Percentiles rank a stretch among this genome's conserved stretches.
Conservation (phyloP, 2,888 invertebrate genomes). For the Trilocha varians region DNA sequence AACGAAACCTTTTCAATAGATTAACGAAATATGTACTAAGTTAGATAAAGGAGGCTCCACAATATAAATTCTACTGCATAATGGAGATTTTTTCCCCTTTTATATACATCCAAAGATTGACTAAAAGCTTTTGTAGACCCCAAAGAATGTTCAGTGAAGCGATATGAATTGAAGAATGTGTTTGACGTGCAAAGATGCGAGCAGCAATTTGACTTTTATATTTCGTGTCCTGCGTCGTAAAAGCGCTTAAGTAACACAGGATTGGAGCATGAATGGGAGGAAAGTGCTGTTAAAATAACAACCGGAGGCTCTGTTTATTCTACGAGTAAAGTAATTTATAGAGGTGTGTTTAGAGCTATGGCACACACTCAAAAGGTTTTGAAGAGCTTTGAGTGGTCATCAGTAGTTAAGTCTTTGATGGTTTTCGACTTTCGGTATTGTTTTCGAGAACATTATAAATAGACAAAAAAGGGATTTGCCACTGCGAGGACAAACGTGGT, state of each 20-base stretch:
- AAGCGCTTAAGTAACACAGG: not conserved
- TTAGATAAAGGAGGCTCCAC: not conserved
- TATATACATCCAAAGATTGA: conserved; percentile 5
- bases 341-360: not conserved
- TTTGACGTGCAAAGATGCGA: conserved; percentile 21
- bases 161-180: conserved; percentile 20
- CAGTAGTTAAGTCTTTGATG: too few relatives aligned
- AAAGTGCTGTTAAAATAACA: not conserved
- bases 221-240: conserved; percentile 1
- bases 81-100: conserved; percentile 1
- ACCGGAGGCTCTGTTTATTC: not conserved
- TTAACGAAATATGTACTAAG: not conserved
- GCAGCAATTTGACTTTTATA: conserved; percentile 23
- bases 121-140: conserved; percentile 27
- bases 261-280: not conserved
- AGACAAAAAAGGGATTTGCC: too few relatives aligned
- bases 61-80: conserved; percentile 2
- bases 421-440: too few relatives aligned
- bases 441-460: too few relatives aligned
- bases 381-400: too few relatives aligned
- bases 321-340: not conserved
- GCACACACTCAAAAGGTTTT: too few relatives aligned
- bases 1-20: not conserved
- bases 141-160: conserved; percentile 20
- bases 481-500: too few relatives aligned